Evolutionary conservation across 2,113 vertebrate species (phyloP).

Genomic region (Holacanthus passer): DNA sequence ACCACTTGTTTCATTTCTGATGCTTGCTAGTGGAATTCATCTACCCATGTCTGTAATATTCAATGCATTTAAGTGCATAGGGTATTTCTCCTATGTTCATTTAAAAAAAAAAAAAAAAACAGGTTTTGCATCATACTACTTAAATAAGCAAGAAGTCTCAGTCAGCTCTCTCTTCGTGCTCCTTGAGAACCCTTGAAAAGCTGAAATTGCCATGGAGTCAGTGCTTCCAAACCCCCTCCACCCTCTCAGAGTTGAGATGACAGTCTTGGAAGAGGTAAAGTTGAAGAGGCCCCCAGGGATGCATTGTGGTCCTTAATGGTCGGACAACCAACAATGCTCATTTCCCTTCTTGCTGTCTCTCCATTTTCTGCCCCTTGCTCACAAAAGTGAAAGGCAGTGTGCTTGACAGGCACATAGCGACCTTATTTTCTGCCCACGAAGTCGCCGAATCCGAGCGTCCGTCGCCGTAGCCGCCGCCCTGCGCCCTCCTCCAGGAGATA

Average conservation of each 20-base stretch:
- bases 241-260: conserved; percentile 64
- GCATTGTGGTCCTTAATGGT: conserved; percentile 67
- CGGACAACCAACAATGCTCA: conserved; percentile 50
- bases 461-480: conserved; percentile 91
- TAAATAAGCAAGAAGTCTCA: conserved; percentile 72
- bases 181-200: conserved; percentile 58
- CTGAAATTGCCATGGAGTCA: conserved; percentile 62
- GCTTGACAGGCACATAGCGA: conserved; percentile 58
- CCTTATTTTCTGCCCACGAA: conserved; percentile 92
- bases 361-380: conserved; percentile 60
- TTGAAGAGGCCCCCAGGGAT: conserved; percentile 64
- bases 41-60: conserved; percentile 69
- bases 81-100: conserved; percentile 78
- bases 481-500: conserved; percentile 97
- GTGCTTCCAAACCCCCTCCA: conserved; percentile 66
- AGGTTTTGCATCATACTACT: conserved; percentile 76
- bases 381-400: conserved; percentile 62
- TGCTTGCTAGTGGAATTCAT: conserved; percentile 60
- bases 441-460: conserved; percentile 91
- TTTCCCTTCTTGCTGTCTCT: conserved; percentile 62
- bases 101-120: conserved; percentile 36
- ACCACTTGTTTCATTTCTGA: conserved; percentile 71
- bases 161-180: conserved; percentile 57
- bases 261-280: conserved; percentile 73
- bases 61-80: conserved; percentile 79